Evolutionary conservation across 2,888 invertebrate species (phyloP).

Genomic region (Helicoverpa assulta): DNA sequence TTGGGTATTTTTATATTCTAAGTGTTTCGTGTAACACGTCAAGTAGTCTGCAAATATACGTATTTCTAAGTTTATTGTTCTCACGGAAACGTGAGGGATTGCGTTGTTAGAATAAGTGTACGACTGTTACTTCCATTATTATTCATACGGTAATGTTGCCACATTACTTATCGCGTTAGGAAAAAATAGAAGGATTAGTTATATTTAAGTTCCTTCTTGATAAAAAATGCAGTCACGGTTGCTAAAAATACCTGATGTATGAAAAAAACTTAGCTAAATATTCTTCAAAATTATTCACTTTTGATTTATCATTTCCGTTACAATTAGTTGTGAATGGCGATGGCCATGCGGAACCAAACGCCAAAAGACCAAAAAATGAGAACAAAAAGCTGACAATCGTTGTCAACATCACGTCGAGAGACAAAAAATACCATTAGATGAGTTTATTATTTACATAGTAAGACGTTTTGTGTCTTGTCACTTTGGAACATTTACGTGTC

Average conservation of each 20-base stretch:
- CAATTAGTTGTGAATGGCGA: slow-evolving; percentile 37
- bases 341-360: slow-evolving; percentile 17
- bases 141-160: slow-evolving; percentile 2
- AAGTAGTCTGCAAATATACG: slow-evolving; percentile 41
- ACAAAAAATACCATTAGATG: slow-evolving; percentile 37
- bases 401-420: slow-evolving; percentile 16
- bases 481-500: slow-evolving; percentile 14
- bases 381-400: slow-evolving; percentile 29
- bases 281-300: slow-evolving; percentile 6
- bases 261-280: background rate
- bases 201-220: too few relatives aligned
- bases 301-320: slow-evolving; percentile 36
- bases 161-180: slow-evolving; percentile 8
- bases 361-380: slow-evolving; percentile 23
- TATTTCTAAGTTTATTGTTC: slow-evolving; percentile 29
- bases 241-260: too few relatives aligned
- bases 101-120: slow-evolving; percentile 38
- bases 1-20: slow-evolving; percentile 35
- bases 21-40: slow-evolving; percentile 25
- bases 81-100: slow-evolving; percentile 31
- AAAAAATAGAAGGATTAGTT: slow-evolving; percentile 1
- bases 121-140: slow-evolving; percentile 24
- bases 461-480: slow-evolving; percentile 13
- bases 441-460: slow-evolving; percentile 29
- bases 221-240: too few relatives aligned